Evolutionary conservation across 1,140 invertebrate species (phyloP).

Genomic region (Sycophila sp.): DNA sequence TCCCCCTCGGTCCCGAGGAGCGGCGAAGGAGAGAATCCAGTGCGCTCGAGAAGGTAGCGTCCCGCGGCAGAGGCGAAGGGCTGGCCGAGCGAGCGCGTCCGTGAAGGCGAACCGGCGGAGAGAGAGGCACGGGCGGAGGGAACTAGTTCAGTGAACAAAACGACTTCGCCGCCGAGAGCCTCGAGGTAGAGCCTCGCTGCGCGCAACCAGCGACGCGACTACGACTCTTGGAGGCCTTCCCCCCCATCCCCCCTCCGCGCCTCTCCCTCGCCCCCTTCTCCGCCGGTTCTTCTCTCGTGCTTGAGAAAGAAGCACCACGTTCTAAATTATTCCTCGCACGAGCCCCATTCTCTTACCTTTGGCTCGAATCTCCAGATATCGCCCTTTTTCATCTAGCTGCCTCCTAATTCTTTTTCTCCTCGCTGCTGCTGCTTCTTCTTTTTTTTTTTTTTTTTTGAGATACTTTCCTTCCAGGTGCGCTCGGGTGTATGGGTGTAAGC

Average conservation of each 20-base stretch:
- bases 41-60: neutral
- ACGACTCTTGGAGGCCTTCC: constrained; percentile 13
- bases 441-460: constrained; percentile 19
- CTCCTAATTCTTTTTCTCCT: constrained; percentile 15
- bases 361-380: constrained; percentile 13
- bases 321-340: constrained; percentile 33
- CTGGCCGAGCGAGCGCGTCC: constrained; percentile 16
- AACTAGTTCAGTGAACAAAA: constrained; percentile 40
- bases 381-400: constrained; percentile 33
- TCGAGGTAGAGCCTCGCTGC: constrained; percentile 15
- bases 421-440: neutral
- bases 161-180: neutral
- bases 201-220: constrained; percentile 3
- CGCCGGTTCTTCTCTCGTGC: too few relatives aligned
- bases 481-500: too few relatives aligned
- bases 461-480: constrained; percentile 17
- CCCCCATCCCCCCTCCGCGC: too few relatives aligned
- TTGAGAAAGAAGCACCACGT: too few relatives aligned
- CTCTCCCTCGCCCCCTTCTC: neutral
- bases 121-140: constrained; percentile 4
- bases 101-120: neutral
- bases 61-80: neutral
- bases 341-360: neutral
- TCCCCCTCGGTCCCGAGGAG: neutral
- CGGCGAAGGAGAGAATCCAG: neutral